Evolutionary conservation across 2,888 invertebrate species (phyloP).

Genomic region (Globia sparganii): DNA sequence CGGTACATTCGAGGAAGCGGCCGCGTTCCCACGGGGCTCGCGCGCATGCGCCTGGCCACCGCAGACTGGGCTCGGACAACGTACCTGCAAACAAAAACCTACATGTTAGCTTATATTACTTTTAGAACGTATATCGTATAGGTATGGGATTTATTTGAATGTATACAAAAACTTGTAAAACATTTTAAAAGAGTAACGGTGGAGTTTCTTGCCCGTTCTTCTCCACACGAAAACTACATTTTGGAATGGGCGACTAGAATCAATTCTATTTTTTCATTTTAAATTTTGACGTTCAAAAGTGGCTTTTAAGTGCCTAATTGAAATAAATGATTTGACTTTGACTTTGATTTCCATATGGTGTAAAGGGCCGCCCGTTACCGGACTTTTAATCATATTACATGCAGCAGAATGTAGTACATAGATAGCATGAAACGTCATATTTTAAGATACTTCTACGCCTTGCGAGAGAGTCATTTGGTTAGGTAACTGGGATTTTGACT

Average conservation of each 20-base stretch:
- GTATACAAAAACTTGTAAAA: no score
- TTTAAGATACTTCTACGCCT: background rate
- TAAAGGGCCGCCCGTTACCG: conserved; percentile 12
- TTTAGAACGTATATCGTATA: conserved; percentile 24
- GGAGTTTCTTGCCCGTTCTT: no score
- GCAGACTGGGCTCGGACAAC: conserved; percentile 58
- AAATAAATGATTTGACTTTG: no score
- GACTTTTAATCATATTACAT: background rate
- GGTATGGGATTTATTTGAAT: conserved; percentile 32
- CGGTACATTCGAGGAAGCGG: conserved; percentile 72
- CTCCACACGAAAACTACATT: no score
- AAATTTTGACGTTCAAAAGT: no score
- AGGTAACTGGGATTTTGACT: background rate
- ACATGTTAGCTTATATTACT: conserved; percentile 56
- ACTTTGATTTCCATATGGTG: conserved; percentile 38
- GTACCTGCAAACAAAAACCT: conserved; percentile 69
- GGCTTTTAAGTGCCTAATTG: no score
- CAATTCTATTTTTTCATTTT: no score
- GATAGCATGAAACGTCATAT: background rate
- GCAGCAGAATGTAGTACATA: background rate
- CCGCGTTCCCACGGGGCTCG: conserved; percentile 72
- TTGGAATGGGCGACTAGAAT: no score
- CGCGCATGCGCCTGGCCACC: conserved; percentile 65
- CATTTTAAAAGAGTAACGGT: no score
- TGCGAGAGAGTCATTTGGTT: background rate